Conservation (phyloP, 1,140 invertebrate genomes). For the Cherax quadricarinatus region DNA sequence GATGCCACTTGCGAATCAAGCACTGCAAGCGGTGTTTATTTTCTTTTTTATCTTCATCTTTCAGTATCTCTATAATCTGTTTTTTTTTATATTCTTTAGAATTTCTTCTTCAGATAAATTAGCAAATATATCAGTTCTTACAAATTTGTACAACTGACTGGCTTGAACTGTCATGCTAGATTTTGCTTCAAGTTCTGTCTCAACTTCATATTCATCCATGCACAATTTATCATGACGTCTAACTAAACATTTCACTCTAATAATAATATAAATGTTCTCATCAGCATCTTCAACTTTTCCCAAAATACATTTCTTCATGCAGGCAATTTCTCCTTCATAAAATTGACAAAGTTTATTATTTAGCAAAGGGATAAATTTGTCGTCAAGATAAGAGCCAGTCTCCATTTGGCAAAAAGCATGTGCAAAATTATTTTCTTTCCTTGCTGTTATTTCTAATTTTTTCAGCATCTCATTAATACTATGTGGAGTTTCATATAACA, state of each 20-base stretch:
- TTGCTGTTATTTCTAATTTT: neutral
- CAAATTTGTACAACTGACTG: slow-evolving; percentile 30
- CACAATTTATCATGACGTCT: neutral
- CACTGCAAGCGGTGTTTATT: slow-evolving; percentile 20
- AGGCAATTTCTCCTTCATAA: slow-evolving; percentile 33
- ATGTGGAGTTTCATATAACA: neutral
- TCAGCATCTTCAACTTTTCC: neutral
- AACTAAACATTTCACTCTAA: slow-evolving; percentile 13
- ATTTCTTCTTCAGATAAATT: neutral
- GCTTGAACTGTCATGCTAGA: slow-evolving; percentile 16
- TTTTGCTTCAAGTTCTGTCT: neutral
- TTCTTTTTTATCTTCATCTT: slow-evolving; percentile 31
- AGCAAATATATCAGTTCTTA: neutral
- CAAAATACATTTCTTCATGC: slow-evolving; percentile 43
- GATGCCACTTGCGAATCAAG: slow-evolving; percentile 47
- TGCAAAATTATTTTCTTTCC: neutral
- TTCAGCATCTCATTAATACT: neutral
- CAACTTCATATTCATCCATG: slow-evolving; percentile 49
- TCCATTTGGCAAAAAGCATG: neutral
- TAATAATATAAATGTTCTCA: slow-evolving; percentile 42
- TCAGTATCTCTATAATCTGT: slow-evolving; percentile 41
- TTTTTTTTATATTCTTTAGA: neutral
- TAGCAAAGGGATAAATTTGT: neutral
- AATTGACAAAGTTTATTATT: slow-evolving; percentile 33
- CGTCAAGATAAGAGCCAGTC: slow-evolving; percentile 23